A percentile compares a stretch with the other conserved stretches of the same genome.
Conservation (phyloP, 2,888 invertebrate species). For the Cepaea hortensis region DNA sequence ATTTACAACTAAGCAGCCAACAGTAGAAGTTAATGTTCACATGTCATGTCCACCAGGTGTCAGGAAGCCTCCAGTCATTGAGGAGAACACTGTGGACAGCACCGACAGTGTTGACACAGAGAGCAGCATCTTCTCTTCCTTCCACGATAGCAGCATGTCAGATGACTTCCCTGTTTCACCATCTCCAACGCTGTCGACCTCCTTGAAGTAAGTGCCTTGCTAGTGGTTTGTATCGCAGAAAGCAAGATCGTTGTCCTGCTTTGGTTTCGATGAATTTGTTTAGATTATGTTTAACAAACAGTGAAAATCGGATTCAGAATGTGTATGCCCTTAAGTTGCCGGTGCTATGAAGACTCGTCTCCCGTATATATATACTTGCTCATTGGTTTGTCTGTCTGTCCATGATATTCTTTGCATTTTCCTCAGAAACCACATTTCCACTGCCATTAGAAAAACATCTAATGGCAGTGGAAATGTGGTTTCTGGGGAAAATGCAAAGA, state of each 20-base stretch:
- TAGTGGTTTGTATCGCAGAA: conserved; percentile 15
- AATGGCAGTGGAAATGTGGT: no score
- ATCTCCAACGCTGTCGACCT: neutral
- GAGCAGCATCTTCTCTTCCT: conserved; percentile 38
- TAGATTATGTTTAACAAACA: neutral
- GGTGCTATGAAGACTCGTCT: no score
- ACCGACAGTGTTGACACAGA: neutral
- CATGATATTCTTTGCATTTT: no score
- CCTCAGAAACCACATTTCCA: no score
- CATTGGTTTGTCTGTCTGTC: no score
- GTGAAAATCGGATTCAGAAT: no score
- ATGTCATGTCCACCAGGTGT: conserved; percentile 16
- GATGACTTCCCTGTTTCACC: conserved; percentile 24
- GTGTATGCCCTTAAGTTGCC: no score
- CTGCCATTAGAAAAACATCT: no score
- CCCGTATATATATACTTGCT: no score
- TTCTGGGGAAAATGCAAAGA: no score
- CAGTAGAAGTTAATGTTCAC: neutral
- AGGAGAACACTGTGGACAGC: neutral
- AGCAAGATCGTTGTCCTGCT: neutral
- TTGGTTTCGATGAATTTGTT: conserved; percentile 19
- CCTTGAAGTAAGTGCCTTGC: conserved; percentile 32
- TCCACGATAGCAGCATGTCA: conserved; percentile 42
- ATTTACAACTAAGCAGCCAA: no score
- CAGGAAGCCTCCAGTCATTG: neutral